Conservation (phyloP, 2,888 invertebrate genomes). For the Cheilosia urbana region DNA sequence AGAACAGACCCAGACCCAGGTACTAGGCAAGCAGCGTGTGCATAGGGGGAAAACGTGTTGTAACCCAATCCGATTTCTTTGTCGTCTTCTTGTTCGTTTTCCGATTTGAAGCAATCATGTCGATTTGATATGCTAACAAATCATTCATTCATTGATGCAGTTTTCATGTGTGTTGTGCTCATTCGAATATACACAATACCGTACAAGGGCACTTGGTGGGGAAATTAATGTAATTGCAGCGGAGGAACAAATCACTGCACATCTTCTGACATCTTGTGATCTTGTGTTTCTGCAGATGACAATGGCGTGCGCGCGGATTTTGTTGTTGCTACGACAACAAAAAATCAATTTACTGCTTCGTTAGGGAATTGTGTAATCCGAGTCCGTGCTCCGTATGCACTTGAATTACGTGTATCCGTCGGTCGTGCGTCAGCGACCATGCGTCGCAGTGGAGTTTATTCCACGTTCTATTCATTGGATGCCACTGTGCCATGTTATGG, state of each 20-base stretch:
- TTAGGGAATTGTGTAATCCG: constrained; percentile 59
- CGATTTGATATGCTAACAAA: constrained; percentile 68
- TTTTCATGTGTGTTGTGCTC: constrained; percentile 16
- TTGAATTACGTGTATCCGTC: constrained; percentile 49
- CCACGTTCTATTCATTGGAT: constrained; percentile 21
- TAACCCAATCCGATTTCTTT: constrained; percentile 65
- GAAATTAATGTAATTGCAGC: constrained; percentile 56
- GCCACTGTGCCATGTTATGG: constrained; percentile 18
- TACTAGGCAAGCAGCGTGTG: too few species aligned
- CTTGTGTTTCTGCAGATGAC: constrained; percentile 14
- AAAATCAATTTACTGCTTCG: constrained; percentile 70
- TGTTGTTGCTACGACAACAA: constrained; percentile 5
- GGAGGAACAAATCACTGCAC: constrained; percentile 45
- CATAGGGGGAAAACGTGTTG: constrained; percentile 33
- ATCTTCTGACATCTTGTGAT: neutral
- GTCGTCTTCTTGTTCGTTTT: constrained; percentile 26
- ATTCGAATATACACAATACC: constrained; percentile 33
- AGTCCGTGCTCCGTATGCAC: constrained; percentile 48
- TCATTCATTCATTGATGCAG: constrained; percentile 49
- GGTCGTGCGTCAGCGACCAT: neutral
- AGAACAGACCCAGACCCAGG: neutral
- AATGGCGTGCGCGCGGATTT: constrained; percentile 8
- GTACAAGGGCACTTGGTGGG: neutral
- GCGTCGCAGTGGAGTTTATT: constrained; percentile 8
- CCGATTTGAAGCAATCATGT: constrained; percentile 58